These are phyloP conservation scores for Amphipoea oculea DNA, from an alignment of 2,888 invertebrate species.

Conservation along the genomic window DNA sequence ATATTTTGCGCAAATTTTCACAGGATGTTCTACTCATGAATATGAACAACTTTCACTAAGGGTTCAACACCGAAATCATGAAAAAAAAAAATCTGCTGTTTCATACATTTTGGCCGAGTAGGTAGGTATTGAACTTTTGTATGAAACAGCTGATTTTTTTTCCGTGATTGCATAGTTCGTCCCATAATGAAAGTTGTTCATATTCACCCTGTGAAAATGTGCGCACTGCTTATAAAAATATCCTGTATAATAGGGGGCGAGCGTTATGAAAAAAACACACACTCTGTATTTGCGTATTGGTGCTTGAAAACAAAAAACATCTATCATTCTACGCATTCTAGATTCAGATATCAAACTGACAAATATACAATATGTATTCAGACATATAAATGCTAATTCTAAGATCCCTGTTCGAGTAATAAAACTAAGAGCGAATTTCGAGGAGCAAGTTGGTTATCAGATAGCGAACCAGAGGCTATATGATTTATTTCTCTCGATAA, in stretches of 20 bases:
- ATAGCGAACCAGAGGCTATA: constrained; percentile 73
- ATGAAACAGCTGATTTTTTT: too few species aligned
- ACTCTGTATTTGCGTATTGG: not conserved
- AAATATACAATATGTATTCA: constrained; percentile 47
- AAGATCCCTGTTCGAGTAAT: constrained; percentile 59
- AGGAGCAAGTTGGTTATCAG: constrained; percentile 69
- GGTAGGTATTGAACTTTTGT: too few species aligned
- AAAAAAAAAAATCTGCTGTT: too few species aligned
- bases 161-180: too few species aligned
- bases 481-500: constrained; percentile 82
- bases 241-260: not conserved
- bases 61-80: too few species aligned
- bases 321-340: constrained; percentile 15
- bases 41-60: too few species aligned
- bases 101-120: too few species aligned
- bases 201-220: too few species aligned
- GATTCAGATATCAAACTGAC: constrained; percentile 37
- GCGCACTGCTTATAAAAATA: too few species aligned
- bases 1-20: too few species aligned
- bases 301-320: constrained; percentile 14
- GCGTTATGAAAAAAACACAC: not conserved
- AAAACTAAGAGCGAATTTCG: constrained; percentile 67
- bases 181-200: too few species aligned
- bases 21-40: too few species aligned
- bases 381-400: constrained; percentile 63